A percentile compares a stretch with the other conserved stretches of the same genome.
phyloP scores from a whole-genome alignment of 2,113 vertebrate genomes.

The Gila orcuttii region DNA sequence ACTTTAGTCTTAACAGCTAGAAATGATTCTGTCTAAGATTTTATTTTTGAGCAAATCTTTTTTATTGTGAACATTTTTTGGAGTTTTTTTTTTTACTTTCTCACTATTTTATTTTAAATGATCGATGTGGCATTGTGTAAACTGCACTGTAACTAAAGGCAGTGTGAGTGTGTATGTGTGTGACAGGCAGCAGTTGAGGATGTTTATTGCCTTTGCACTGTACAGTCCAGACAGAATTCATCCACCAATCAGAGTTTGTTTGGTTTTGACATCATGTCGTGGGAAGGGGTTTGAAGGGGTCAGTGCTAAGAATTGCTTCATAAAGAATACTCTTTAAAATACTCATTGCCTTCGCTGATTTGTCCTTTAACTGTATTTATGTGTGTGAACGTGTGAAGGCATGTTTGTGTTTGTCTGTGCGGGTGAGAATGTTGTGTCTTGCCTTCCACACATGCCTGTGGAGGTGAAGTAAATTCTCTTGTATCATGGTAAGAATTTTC shows the following conservation, averaged over 20 bases:
- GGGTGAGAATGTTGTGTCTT: constrained; percentile 8
- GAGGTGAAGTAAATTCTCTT: constrained; percentile 64
- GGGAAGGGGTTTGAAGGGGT: constrained; percentile 75
- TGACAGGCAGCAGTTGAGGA: neutral
- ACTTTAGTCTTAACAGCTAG: neutral
- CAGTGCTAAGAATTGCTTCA: constrained; percentile 82
- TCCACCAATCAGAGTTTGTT: constrained; percentile 75
- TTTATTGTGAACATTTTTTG: neutral
- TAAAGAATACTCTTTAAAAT: constrained; percentile 82
- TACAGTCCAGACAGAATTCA: constrained; percentile 78
- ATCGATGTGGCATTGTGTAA: constrained; percentile 25
- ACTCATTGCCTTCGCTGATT: constrained; percentile 70
- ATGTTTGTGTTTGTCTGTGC: neutral
- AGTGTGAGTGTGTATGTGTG: constrained; percentile 44
- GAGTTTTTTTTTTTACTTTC: neutral
- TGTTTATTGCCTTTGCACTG: constrained; percentile 61
- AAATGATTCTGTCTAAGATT: neutral
- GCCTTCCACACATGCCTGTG: constrained; percentile 1
- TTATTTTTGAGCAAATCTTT: neutral
- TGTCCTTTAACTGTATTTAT: constrained; percentile 50
- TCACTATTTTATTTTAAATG: neutral
- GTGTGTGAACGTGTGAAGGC: constrained; percentile 22
- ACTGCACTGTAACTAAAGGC: constrained; percentile 13
- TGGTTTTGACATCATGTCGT: constrained; percentile 77
- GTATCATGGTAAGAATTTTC: constrained; percentile 65